Conservation (phyloP, 2,113 vertebrate genomes). For the Psammodynastes pulverulentus region DNA sequence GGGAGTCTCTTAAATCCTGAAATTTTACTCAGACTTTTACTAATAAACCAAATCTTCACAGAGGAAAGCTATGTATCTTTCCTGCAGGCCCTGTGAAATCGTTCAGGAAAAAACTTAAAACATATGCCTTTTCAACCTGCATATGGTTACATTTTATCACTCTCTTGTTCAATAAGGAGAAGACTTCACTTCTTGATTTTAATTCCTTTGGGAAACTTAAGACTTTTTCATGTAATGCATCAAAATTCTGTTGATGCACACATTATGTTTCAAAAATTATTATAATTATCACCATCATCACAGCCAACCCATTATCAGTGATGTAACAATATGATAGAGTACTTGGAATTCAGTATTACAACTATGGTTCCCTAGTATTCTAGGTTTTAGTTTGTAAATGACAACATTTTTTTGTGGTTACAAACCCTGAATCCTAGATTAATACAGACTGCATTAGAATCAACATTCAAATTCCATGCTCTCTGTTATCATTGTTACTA, state of each 20-base stretch:
- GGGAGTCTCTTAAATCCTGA: constrained; percentile 79
- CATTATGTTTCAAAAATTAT: constrained; percentile 1
- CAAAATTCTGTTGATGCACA: constrained; percentile 16
- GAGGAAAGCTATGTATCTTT: constrained; percentile 50
- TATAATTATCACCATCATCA: not conserved
- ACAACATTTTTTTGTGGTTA: not conserved
- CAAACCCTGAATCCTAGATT: not conserved
- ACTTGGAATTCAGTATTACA: not conserved
- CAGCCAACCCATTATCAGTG: not conserved
- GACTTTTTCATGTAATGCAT: constrained; percentile 8
- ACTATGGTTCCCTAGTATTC: not conserved
- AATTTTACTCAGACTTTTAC: constrained; percentile 74
- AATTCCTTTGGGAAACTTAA: constrained; percentile 19
- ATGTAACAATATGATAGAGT: not conserved
- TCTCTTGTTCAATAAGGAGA: not conserved
- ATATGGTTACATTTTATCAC: constrained; percentile 25
- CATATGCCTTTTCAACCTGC: constrained; percentile 12
- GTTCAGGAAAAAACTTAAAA: constrained; percentile 28
- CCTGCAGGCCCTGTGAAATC: constrained; percentile 49
- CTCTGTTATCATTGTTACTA: not conserved
- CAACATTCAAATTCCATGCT: not conserved
- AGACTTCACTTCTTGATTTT: constrained; percentile 39
- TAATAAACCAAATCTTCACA: constrained; percentile 68
- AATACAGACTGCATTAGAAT: not conserved
- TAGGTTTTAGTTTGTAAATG: not conserved